Conservation (phyloP, 2,888 invertebrate species). For the Clivina fossor region DNA sequence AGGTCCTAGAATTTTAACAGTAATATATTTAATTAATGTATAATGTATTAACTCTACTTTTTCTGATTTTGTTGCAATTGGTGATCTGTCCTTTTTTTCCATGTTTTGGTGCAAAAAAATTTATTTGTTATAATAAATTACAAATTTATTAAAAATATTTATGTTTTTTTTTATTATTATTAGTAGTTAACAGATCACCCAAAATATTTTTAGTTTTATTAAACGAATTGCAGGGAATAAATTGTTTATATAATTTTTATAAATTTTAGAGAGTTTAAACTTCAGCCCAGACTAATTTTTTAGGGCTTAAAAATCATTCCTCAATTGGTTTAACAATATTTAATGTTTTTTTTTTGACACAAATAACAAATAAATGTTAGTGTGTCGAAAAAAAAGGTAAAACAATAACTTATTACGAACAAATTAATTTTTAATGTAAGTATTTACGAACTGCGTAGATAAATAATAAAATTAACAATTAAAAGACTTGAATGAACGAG, state of each 20-base stretch:
- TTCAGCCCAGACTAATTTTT: constrained; percentile 27
- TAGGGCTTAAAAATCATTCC: constrained; percentile 25
- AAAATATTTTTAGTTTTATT: neutral
- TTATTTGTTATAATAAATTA: too few species aligned
- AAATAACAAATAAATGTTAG: constrained; percentile 1
- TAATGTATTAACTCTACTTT: too few species aligned
- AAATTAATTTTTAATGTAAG: constrained; percentile 22
- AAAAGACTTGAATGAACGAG: constrained; percentile 16
- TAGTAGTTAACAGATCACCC: constrained; percentile 14
- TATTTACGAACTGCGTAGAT: constrained; percentile 9
- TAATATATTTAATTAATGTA: too few species aligned
- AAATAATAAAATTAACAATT: neutral
- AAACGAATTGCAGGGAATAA: too few species aligned
- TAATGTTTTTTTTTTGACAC: too few species aligned
- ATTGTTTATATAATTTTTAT: too few species aligned
- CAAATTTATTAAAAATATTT: neutral
- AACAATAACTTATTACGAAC: constrained; percentile 24
- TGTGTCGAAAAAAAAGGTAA: constrained; percentile 19
- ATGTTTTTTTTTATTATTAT: neutral
- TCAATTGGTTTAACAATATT: constrained; percentile 17
- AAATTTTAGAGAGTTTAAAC: constrained; percentile 21
- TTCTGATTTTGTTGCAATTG: too few species aligned
- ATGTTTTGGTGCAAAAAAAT: too few species aligned
- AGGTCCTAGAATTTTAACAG: too few species aligned
- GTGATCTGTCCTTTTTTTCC: too few species aligned